These are phyloP conservation scores for Macaca nemestrina DNA, from an alignment of 2,113 vertebrate genomes.

Conservation along the genomic window DNA sequence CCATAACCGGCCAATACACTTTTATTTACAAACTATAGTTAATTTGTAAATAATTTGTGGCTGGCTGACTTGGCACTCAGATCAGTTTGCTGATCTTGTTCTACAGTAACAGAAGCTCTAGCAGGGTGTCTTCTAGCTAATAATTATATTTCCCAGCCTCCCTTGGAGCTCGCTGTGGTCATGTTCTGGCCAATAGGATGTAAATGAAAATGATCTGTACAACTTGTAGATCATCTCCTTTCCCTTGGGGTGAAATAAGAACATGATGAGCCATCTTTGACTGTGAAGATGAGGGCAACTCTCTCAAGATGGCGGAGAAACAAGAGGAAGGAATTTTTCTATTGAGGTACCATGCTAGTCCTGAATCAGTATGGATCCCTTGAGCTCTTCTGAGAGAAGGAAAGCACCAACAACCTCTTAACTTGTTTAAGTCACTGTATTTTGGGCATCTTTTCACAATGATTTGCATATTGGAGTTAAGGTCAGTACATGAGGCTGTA, in stretches of 20 bases:
- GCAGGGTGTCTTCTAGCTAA: neutral
- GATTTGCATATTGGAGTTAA: neutral
- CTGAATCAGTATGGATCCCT: neutral
- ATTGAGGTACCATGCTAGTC: neutral
- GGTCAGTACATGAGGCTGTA: neutral
- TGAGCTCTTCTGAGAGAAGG: neutral
- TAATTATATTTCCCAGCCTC: neutral
- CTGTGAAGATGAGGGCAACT: neutral
- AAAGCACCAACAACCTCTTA: neutral
- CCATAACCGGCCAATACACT: neutral
- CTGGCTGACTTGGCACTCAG: neutral
- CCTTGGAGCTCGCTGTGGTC: neutral
- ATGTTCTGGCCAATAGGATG: neutral
- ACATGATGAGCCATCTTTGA: neutral
- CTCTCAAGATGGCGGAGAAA: neutral
- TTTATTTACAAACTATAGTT: neutral
- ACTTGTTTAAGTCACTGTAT: neutral
- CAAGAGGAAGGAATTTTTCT: neutral
- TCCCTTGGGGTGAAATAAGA: neutral
- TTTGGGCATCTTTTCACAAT: neutral
- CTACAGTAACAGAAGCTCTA: neutral
- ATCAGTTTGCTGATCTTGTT: neutral
- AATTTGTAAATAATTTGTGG: too few species aligned
- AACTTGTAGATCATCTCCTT: neutral
- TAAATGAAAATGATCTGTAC: neutral